A percentile compares a stretch with the other conserved stretches of the same genome.
Conservation (phyloP, 2,113 vertebrate genomes). For the Dermatemys mawii region DNA sequence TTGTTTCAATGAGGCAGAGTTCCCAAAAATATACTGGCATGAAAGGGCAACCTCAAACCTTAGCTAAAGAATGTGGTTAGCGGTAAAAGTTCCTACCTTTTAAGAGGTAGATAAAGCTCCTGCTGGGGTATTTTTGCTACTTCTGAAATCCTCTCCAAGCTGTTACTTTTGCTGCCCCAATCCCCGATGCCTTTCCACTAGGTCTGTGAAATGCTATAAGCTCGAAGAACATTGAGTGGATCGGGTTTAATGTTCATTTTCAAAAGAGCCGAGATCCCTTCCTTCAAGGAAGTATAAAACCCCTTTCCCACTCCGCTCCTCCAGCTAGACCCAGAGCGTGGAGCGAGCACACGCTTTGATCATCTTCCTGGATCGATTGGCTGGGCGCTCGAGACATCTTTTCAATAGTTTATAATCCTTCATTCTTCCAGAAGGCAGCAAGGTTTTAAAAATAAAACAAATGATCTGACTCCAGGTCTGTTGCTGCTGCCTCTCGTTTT, state of each 20-base stretch:
- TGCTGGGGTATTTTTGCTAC: not conserved
- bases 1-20: not conserved
- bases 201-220: not conserved
- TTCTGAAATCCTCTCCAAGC: too few relatives aligned
- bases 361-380: not conserved
- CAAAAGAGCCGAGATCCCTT: not conserved
- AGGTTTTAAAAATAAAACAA: not conserved
- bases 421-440: not conserved
- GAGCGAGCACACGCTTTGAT: not conserved
- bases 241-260: not conserved
- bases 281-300: not conserved
- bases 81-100: too few relatives aligned
- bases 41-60: not conserved
- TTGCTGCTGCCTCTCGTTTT: not conserved
- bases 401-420: not conserved
- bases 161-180: accelerated
- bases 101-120: too few relatives aligned
- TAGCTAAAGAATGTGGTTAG: not conserved
- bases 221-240: accelerated
- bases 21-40: not conserved
- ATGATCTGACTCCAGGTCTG: not conserved
- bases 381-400: accelerated
- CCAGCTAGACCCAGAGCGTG: not conserved
- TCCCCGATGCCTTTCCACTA: not conserved
- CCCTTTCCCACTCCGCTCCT: not conserved